A percentile compares a stretch with the other conserved stretches of the same genome.
Evolutionary conservation across 2,113 vertebrate genomes (phyloP).

Genomic region (Oceanodroma tethys): DNA sequence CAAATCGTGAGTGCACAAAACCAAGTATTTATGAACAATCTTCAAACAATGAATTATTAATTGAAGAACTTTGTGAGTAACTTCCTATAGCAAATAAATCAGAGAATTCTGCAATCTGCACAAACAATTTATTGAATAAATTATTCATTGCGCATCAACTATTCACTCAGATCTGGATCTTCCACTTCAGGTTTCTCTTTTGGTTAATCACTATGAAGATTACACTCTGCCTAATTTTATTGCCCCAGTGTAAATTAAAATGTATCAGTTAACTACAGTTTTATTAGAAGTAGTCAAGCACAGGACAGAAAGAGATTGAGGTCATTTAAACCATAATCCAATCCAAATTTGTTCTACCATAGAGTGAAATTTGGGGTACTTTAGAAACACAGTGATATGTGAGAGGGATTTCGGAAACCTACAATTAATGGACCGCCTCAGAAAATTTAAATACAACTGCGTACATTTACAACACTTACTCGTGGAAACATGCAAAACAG

Average conservation of each 20-base stretch:
- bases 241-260: not conserved
- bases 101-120: constrained; percentile 1
- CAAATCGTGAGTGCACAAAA: not conserved
- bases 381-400: not conserved
- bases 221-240: not conserved
- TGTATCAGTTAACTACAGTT: not conserved
- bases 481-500: not conserved
- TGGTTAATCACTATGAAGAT: not conserved
- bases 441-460: not conserved
- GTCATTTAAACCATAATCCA: not conserved
- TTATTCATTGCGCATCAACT: constrained; percentile 15
- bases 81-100: constrained; percentile 44
- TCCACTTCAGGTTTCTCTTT: not conserved
- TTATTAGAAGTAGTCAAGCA: not conserved
- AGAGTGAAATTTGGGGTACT: not conserved
- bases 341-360: not conserved
- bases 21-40: constrained; percentile 22
- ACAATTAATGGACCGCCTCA: not conserved
- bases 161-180: not conserved
- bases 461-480: not conserved
- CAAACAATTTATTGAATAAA: constrained; percentile 56
- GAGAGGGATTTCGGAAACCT: not conserved
- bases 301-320: not conserved
- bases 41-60: constrained; percentile 51
- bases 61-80: constrained; percentile 42